Conservation (phyloP, 2,888 invertebrate species). For the Hemicrepidius hirtus region DNA sequence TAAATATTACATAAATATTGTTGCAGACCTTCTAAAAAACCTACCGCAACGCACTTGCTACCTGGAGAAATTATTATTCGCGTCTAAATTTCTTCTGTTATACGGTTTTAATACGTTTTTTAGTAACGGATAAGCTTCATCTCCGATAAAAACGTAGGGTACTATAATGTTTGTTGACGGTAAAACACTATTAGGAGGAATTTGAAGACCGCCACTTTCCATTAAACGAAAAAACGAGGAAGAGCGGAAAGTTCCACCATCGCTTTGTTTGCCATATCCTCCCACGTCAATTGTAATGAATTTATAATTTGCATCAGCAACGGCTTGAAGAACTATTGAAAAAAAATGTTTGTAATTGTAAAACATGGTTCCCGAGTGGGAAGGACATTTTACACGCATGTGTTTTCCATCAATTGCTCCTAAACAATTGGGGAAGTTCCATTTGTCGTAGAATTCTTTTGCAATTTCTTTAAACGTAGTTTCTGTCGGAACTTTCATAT, state of each 20-base stretch:
- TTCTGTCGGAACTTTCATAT: slow-evolving; percentile 49
- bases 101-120: not conserved
- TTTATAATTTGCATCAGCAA: slow-evolving; percentile 50
- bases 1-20: too few species aligned
- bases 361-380: not conserved
- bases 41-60: slow-evolving; percentile 17
- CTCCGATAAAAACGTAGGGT: not conserved
- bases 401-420: slow-evolving; percentile 1
- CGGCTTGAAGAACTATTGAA: slow-evolving; percentile 4
- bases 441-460: slow-evolving; percentile 35
- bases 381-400: not conserved
- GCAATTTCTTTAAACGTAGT: slow-evolving; percentile 39
- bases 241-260: slow-evolving; percentile 29
- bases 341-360: slow-evolving; percentile 25
- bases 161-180: not conserved
- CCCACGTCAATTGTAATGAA: slow-evolving; percentile 58
- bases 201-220: not conserved
- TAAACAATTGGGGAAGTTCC: slow-evolving; percentile 12
- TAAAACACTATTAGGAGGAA: not conserved
- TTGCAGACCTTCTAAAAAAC: slow-evolving; percentile 12
- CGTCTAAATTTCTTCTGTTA: slow-evolving; percentile 25
- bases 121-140: slow-evolving; percentile 1
- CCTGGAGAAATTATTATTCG: slow-evolving; percentile 31
- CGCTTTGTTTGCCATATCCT: slow-evolving; percentile 60
- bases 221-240: not conserved